phyloP scores from a whole-genome alignment of 1,140 invertebrate species.

The Drosophila insularis region DNA sequence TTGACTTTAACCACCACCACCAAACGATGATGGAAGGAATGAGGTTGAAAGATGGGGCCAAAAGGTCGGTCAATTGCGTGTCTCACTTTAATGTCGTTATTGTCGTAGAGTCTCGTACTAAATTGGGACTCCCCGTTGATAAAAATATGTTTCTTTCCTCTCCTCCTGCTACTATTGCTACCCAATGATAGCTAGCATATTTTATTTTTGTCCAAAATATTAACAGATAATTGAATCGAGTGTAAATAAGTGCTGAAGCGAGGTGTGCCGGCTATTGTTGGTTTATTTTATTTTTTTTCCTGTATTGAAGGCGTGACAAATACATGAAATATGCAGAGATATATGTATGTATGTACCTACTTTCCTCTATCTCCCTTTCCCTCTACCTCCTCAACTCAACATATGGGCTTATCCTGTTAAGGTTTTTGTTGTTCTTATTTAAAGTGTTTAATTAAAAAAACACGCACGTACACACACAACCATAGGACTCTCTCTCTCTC shows the following conservation, averaged over 20 bases:
- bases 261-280: slow-evolving; percentile 29
- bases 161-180: not conserved
- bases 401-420: slow-evolving; percentile 15
- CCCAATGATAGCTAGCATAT: slow-evolving; percentile 11
- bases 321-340: slow-evolving; percentile 13
- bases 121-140: slow-evolving; percentile 3
- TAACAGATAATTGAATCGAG: slow-evolving; percentile 73
- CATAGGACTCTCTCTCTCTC: not conserved
- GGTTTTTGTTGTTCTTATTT: slow-evolving; percentile 13
- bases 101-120: not conserved
- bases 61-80: slow-evolving; percentile 24
- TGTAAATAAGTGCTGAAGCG: slow-evolving; percentile 49
- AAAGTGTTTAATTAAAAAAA: slow-evolving; percentile 70
- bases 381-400: not conserved
- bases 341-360: not conserved
- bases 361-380: too few species aligned
- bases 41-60: slow-evolving; percentile 1
- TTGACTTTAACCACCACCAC: slow-evolving; percentile 35
- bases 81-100: slow-evolving; percentile 46
- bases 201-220: slow-evolving; percentile 57
- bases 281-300: not conserved
- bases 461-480: slow-evolving; percentile 1
- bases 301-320: slow-evolving; percentile 1
- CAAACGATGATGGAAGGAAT: slow-evolving; percentile 1
- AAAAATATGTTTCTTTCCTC: slow-evolving; percentile 2